Conservation (phyloP, 2,113 vertebrate genomes). For the Gila orcuttii region DNA sequence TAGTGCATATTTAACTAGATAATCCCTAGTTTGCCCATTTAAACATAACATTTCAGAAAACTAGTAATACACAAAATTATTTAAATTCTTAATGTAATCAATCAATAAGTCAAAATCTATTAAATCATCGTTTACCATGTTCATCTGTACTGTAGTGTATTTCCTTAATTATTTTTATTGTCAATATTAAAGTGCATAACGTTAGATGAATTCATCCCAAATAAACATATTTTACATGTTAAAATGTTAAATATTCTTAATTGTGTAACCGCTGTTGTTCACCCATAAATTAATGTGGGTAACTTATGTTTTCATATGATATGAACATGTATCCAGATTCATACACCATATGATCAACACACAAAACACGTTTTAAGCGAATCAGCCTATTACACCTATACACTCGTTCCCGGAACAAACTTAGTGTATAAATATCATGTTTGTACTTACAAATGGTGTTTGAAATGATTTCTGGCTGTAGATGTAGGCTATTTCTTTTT, state of each 20-base stretch:
- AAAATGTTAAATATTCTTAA: not conserved
- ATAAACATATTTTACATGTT: not conserved
- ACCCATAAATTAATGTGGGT: not conserved
- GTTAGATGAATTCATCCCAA: not conserved
- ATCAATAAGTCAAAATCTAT: too few relatives aligned
- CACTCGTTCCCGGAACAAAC: too few relatives aligned
- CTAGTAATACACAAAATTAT: too few relatives aligned
- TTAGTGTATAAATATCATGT: not conserved
- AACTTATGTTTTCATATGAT: not conserved
- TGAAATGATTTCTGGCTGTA: not conserved
- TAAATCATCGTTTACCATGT: too few relatives aligned
- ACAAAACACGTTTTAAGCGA: not conserved
- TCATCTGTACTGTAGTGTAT: too few relatives aligned
- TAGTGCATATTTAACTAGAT: too few relatives aligned
- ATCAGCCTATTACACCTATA: not conserved
- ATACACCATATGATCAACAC: not conserved
- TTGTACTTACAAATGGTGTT: not conserved
- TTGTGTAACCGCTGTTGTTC: not conserved
- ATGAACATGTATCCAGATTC: not conserved
- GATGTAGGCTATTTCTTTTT: not conserved
- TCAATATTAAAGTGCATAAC: not conserved
- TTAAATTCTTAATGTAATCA: too few relatives aligned
- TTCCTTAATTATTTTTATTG: not conserved
- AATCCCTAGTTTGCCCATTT: not conserved
- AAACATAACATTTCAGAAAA: not conserved